phyloP scores from a whole-genome alignment of 2,888 invertebrate genomes.

The Acleris holmiana region DNA sequence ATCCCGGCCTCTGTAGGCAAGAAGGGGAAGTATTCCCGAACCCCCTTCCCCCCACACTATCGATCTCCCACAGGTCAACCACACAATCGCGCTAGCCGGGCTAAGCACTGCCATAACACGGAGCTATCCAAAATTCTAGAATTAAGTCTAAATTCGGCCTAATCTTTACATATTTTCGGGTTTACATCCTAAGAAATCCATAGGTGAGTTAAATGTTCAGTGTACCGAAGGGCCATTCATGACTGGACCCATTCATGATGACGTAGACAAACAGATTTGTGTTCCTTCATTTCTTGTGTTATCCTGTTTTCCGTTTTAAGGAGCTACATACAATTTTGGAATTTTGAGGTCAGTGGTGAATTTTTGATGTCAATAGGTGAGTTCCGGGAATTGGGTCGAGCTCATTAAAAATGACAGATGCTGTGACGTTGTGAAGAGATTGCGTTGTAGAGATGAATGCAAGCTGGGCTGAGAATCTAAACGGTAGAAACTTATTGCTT shows the following conservation, averaged over 20 bases:
- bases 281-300: constrained; percentile 48
- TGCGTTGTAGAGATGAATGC: too few species aligned
- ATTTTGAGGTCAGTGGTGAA: constrained; percentile 49
- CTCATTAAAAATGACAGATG: constrained; percentile 39
- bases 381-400: constrained; percentile 67
- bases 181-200: constrained; percentile 1
- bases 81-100: constrained; percentile 70
- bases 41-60: constrained; percentile 59
- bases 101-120: constrained; percentile 61
- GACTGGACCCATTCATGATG: constrained; percentile 58
- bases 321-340: constrained; percentile 34
- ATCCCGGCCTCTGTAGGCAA: constrained; percentile 71
- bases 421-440: constrained; percentile 2
- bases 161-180: constrained; percentile 43
- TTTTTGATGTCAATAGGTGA: constrained; percentile 47
- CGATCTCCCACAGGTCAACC: constrained; percentile 64
- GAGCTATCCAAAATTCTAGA: constrained; percentile 57
- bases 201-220: constrained; percentile 25
- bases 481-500: too few species aligned
- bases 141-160: constrained; percentile 59
- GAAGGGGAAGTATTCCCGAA: constrained; percentile 47
- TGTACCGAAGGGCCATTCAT: constrained; percentile 50
- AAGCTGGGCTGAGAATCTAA: too few species aligned
- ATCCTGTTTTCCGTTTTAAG: constrained; percentile 41
- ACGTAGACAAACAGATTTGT: constrained; percentile 56